Percentiles rank a stretch among this genome's conserved stretches.
Conservation (phyloP, 2,888 invertebrate species). For the Electrophaes corylata region DNA sequence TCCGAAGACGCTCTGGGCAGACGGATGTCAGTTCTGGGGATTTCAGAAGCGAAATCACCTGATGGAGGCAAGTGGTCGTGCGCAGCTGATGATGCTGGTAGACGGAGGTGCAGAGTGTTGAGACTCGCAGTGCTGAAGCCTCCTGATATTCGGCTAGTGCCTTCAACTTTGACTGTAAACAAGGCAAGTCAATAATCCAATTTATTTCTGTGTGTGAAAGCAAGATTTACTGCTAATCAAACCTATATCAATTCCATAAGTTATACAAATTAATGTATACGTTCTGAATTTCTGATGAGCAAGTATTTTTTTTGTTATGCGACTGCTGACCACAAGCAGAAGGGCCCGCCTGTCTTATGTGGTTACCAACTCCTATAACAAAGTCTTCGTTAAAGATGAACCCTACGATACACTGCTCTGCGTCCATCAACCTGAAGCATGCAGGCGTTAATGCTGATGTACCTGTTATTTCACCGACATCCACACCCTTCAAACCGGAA, state of each 20-base stretch:
- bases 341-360: too few species aligned
- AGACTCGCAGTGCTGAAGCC: slow-evolving; percentile 85
- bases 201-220: too few species aligned
- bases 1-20: slow-evolving; percentile 79
- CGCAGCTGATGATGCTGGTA: slow-evolving; percentile 88
- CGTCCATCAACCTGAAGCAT: too few species aligned
- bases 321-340: too few species aligned
- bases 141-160: slow-evolving; percentile 87
- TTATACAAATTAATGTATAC: neutral
- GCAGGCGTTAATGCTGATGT: too few species aligned
- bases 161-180: slow-evolving; percentile 88
- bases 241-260: neutral
- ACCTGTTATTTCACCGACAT: too few species aligned
- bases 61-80: slow-evolving; percentile 93
- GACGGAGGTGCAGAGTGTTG: slow-evolving; percentile 87
- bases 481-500: too few species aligned
- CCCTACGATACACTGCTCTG: too few species aligned
- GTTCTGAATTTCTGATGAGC: neutral
- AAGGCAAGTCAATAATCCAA: slow-evolving; percentile 83
- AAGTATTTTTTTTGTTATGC: neutral
- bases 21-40: slow-evolving; percentile 88
- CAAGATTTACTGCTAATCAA: neutral
- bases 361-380: too few species aligned
- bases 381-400: too few species aligned
- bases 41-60: slow-evolving; percentile 87